These are phyloP conservation scores for Graptemys geographica DNA, from an alignment of 2,797 vertebrate genomes.

Conservation along the genomic window DNA sequence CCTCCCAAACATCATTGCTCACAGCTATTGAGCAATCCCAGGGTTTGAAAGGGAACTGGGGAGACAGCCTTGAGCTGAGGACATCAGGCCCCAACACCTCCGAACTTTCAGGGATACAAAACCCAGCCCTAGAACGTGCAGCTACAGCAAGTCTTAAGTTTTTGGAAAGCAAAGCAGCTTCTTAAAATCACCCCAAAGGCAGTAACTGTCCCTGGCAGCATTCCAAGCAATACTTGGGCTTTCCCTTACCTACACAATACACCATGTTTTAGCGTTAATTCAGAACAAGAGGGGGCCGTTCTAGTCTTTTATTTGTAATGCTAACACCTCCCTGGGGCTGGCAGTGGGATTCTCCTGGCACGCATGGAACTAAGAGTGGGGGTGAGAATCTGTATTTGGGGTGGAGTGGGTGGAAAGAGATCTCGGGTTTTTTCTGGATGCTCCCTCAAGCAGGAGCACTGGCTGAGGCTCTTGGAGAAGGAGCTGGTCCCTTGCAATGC, in stretches of 20 bases:
- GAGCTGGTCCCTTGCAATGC: not conserved
- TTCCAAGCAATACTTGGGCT: constrained; percentile 18
- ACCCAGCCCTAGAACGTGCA: not conserved
- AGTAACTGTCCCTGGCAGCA: constrained; percentile 42
- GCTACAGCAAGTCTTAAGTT: constrained; percentile 44
- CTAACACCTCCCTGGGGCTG: not conserved
- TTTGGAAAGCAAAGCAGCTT: constrained; percentile 18
- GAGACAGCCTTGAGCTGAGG: not conserved
- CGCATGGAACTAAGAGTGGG: not conserved
- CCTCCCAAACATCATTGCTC: not conserved
- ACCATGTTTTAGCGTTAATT: not conserved
- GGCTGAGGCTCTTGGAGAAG: not conserved
- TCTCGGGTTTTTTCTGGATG: constrained; percentile 28
- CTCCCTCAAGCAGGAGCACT: not conserved
- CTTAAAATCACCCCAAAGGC: constrained; percentile 49
- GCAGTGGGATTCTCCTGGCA: not conserved
- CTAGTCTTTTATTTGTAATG: not conserved
- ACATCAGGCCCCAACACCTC: rapidly evolving
- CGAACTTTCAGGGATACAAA: rapidly evolving
- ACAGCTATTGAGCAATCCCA: constrained; percentile 27
- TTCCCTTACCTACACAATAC: not conserved
- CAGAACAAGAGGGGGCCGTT: not conserved
- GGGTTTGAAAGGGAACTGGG: not conserved
- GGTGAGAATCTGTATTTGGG: not conserved
- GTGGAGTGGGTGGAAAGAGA: not conserved